Conservation (phyloP, 2,888 invertebrate genomes). For the Nesidiocoris tenuis region DNA sequence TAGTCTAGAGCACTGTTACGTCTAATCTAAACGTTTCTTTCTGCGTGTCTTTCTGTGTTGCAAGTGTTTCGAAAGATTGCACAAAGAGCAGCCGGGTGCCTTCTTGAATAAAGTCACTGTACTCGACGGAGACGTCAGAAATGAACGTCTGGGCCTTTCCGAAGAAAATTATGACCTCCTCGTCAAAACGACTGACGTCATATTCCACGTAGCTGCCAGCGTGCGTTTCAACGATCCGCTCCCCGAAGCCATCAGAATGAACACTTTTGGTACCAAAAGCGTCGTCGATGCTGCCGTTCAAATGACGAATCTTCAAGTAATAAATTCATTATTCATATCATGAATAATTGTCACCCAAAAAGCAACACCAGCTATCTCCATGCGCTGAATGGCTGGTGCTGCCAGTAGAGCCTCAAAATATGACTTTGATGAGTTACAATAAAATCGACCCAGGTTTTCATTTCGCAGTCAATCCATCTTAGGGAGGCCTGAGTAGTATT, state of each 20-base stretch:
- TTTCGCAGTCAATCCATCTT: no score
- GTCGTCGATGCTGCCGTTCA: constrained; percentile 59
- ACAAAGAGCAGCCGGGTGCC: constrained; percentile 59
- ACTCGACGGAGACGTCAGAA: constrained; percentile 64
- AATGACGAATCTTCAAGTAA: constrained; percentile 54
- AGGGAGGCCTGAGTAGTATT: no score
- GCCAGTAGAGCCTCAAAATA: no score
- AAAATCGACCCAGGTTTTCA: no score
- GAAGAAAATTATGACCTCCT: constrained; percentile 54
- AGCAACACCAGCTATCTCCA: no score
- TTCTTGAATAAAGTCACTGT: constrained; percentile 64
- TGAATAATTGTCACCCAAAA: no score
- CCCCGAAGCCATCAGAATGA: constrained; percentile 60
- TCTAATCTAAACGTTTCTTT: no score
- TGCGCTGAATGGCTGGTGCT: no score
- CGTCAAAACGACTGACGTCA: constrained; percentile 47
- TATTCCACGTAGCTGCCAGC: constrained; percentile 52
- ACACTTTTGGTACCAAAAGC: constrained; percentile 61
- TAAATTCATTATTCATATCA: no score
- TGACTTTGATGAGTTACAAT: no score
- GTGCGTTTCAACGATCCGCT: constrained; percentile 51
- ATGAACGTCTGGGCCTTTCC: constrained; percentile 62
- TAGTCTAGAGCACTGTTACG: no score
- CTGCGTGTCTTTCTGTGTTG: not conserved
- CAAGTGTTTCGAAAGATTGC: constrained; percentile 65